These are phyloP conservation scores for Vanessa atalanta DNA, from an alignment of 1,140 invertebrate genomes.

Conservation along the genomic window DNA sequence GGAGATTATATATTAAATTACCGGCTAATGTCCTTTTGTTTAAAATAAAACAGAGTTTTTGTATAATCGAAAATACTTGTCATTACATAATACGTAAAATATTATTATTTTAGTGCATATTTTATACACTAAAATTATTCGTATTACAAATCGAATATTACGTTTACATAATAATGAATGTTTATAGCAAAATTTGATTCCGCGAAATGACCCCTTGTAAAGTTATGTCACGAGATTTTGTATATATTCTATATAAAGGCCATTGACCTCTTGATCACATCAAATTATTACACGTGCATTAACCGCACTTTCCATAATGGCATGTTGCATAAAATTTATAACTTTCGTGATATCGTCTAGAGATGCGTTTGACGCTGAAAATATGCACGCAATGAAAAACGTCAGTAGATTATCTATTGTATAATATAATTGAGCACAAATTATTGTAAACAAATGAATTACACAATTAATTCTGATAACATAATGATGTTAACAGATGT, in stretches of 20 bases:
- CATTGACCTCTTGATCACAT: constrained; percentile 35
- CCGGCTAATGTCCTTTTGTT: no score
- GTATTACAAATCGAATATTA: background rate
- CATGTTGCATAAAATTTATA: constrained; percentile 40
- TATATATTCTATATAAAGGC: constrained; percentile 12
- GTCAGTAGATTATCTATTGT: background rate
- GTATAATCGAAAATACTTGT: no score
- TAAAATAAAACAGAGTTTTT: no score
- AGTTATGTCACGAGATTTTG: background rate
- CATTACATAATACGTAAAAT: no score
- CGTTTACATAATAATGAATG: background rate
- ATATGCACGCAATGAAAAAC: constrained; percentile 7
- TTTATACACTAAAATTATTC: no score
- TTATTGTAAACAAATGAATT: constrained; percentile 21
- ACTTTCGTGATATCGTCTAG: constrained; percentile 16
- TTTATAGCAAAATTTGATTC: background rate
- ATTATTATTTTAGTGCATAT: no score
- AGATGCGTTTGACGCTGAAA: constrained; percentile 7
- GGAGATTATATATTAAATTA: background rate
- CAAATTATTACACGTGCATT: constrained; percentile 19
- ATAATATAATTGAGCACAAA: constrained; percentile 1
- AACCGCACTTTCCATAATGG: constrained; percentile 53
- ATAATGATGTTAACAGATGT: constrained; percentile 20
- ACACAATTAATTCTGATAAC: constrained; percentile 12
- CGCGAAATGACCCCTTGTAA: background rate